phyloP scores from a whole-genome alignment of 2,888 invertebrate species.

The Matsumyia berberina region DNA sequence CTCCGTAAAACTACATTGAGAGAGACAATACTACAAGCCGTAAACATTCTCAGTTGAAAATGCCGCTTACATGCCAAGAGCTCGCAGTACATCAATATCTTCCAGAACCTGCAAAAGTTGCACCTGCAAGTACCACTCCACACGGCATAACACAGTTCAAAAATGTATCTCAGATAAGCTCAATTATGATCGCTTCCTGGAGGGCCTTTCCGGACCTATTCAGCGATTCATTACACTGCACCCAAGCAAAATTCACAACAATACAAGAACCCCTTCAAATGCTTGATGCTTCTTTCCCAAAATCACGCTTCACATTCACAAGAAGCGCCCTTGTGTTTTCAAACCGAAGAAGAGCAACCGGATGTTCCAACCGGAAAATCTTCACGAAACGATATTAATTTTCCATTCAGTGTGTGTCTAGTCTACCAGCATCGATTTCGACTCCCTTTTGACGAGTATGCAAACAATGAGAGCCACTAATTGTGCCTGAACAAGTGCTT shows the following conservation, averaged over 20 bases:
- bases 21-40: too few relatives aligned
- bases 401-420: slow-evolving; percentile 10
- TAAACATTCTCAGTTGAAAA: too few relatives aligned
- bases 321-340: slow-evolving; percentile 6
- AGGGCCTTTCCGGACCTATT: slow-evolving; percentile 7
- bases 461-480: slow-evolving; percentile 49
- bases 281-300: background rate
- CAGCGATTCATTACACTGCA: background rate
- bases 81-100: too few relatives aligned
- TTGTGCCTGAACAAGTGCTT: slow-evolving; percentile 63
- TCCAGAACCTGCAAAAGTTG: background rate
- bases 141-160: background rate
- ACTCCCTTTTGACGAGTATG: slow-evolving; percentile 19
- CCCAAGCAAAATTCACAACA: background rate
- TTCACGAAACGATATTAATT: slow-evolving; percentile 55
- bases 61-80: too few relatives aligned
- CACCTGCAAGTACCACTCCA: background rate
- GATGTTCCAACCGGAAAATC: slow-evolving; percentile 67
- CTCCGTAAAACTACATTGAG: too few relatives aligned
- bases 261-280: background rate
- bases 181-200: slow-evolving; percentile 3
- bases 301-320: background rate
- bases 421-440: slow-evolving; percentile 59
- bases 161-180: slow-evolving; percentile 1
- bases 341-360: slow-evolving; percentile 36